Percentiles rank a stretch among this genome's conserved stretches.
Conservation (phyloP, 1,140 invertebrate species). For the Holotrichia oblita region DNA sequence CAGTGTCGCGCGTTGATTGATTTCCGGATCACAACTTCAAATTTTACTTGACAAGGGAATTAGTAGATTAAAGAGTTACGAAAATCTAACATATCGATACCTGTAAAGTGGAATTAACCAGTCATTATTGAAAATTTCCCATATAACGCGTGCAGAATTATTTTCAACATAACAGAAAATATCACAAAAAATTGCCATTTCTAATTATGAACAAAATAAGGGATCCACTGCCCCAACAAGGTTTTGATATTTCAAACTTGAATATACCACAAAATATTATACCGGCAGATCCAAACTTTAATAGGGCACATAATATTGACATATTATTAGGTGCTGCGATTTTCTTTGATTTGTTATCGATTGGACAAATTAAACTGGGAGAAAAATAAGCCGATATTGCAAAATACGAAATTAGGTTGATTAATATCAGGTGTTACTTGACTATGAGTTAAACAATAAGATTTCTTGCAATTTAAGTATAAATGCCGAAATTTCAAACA, state of each 20-base stretch:
- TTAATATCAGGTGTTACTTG: no score
- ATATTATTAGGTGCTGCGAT: constrained; percentile 52
- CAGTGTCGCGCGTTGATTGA: constrained; percentile 50
- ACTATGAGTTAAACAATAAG: not conserved
- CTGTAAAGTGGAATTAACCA: constrained; percentile 2
- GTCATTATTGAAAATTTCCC: constrained; percentile 9
- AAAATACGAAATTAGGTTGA: no score
- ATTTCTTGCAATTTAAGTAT: constrained; percentile 15
- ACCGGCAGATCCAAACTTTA: constrained; percentile 50
- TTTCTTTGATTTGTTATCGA: constrained; percentile 49
- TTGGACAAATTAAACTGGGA: no score
- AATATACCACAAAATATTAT: constrained; percentile 49
- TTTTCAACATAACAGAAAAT: constrained; percentile 28
- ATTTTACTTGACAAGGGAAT: constrained; percentile 50
- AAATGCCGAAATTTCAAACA: constrained; percentile 15
- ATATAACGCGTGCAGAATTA: not conserved
- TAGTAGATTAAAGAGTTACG: constrained; percentile 42
- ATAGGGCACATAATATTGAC: constrained; percentile 47
- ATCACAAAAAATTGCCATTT: constrained; percentile 16
- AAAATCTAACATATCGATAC: constrained; percentile 16
- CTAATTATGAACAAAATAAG: constrained; percentile 35
- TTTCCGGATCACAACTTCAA: constrained; percentile 49
- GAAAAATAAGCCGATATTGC: no score
- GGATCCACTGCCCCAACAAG: constrained; percentile 2
- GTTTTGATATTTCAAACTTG: constrained; percentile 42